Base-by-base conservation (phyloP, 2,888 invertebrate genomes). In the Calephelis perditalis region DNA sequence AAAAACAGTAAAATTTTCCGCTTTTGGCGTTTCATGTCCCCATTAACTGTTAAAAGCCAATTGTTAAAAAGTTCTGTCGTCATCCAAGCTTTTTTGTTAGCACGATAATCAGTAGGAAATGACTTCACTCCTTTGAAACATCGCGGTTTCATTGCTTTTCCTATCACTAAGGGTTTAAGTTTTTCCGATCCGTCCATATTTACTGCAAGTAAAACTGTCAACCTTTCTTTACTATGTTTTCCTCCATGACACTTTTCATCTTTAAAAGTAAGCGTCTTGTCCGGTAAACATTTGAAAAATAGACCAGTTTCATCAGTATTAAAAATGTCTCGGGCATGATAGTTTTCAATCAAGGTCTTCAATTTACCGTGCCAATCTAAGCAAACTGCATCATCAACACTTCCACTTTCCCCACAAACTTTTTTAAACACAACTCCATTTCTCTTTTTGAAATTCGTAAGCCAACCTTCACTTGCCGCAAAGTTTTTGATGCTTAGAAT, bases 131-230 rank as follows among this genome's bases (percentile, higher is more conserved):
- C 45, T 45, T 45, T 45, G 46, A 46, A 46, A 46, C 46, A 46
- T 46, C 46, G 46, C 46, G n/a, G n/a, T 3, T 46, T n/a, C 11
- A 9, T 12, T 12, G 47, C 47, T 47, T 47, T 69, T 46, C 69
- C 68, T 15, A n/a, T n/a, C n/a, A n/a, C n/a, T 45, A 63, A 62
- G n/a, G 62, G 67, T 60, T 58, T 59, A 35, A 67, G 62, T 69
- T 69, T 68, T 63, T 68, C 65, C 12, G 65, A 60, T 26, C 68
- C 70, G 46, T 40, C 26, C 66, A 68, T 65, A 56, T 69, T 70
- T 62, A 57, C 61, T 57, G 58, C 62, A n/a, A 66, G 63, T 36
- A 69, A 57, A 47, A 68, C 55, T 57, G 67, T 69, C n/a, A 68
- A 61, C 10, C 67, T 60, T 37, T 69, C 67, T 59, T 68, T 69